Evolutionary conservation across 1,140 invertebrate genomes (phyloP), one percentile per base, ranked within the genome.

Genomic region (Prorops nasuta): DNA sequence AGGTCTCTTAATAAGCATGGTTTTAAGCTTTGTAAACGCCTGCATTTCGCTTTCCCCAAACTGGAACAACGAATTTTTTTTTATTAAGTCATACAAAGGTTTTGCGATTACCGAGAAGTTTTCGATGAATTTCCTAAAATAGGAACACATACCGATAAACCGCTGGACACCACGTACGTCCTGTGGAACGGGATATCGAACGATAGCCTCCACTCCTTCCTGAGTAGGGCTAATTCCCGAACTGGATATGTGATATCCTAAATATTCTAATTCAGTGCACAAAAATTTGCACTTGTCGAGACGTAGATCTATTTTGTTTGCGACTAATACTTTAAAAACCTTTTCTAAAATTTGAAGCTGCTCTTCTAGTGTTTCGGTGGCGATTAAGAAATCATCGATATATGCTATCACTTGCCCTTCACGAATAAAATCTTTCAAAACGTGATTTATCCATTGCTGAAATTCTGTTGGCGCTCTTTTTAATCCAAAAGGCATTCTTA

Each of bases 401-500:
- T 50, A 36, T 9, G 43, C 28, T 21, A 46, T 50, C 3, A 44
- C 51, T 21, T 58, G 51, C 10, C 17, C 18, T 3, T 3, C 17
- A 4, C 46, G 35, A 35, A 58, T 21, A 14, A 58, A 36, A 14
- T 51, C 24, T 49, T 54, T 49, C 15, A 69, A 44, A 3, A 63
- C 53, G 7, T 44, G 15, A 20, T 63, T 59, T 31, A 71, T 56
- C 20, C 58, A 54, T 22, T 50, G 22, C 15, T 43, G 47, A 44
- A 70, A 69, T 14, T 9, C 18, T 32, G 2, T 44, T 9, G 6
- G 64, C 44, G 14, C 34, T 35, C 41, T 46, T 14, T 20, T 31
- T 35, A 65, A 51, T 6, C 60, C 58, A 24, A 63, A 66, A 60
- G 71, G 24, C 75, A 76, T 36, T 55, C 49, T 40, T 9, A 49